Percentiles rank a stretch among this genome's conserved stretches.
phyloP scores from a whole-genome alignment of 2,797 vertebrate genomes.

The Tarsius wallacei region DNA sequence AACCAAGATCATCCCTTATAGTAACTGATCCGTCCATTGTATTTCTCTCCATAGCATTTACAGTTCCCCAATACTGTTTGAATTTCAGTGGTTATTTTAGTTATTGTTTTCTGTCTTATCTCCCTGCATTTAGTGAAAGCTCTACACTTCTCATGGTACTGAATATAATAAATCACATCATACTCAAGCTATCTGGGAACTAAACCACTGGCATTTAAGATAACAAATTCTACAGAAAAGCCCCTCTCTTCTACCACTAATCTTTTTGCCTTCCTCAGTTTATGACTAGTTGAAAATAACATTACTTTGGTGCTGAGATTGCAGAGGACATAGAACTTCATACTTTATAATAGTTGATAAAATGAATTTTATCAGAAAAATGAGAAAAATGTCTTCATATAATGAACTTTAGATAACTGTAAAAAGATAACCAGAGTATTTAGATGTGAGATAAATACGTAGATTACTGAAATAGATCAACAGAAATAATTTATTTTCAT shows the following conservation, averaged over 20 bases:
- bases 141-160: background rate
- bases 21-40: background rate
- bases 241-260: background rate
- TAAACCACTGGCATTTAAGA: constrained; percentile 75
- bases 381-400: constrained; percentile 61
- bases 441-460: constrained; percentile 49
- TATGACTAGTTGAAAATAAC: constrained; percentile 63
- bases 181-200: constrained; percentile 41
- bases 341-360: constrained; percentile 40
- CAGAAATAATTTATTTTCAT: constrained; percentile 10
- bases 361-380: constrained; percentile 73
- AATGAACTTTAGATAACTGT: constrained; percentile 61
- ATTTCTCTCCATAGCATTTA: background rate
- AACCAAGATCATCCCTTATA: background rate
- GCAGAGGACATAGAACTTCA: constrained; percentile 62
- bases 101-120: constrained; percentile 66
- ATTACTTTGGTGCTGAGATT: constrained; percentile 57
- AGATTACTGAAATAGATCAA: constrained; percentile 38
- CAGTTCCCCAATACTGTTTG: background rate
- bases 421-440: constrained; percentile 63
- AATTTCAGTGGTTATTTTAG: constrained; percentile 22
- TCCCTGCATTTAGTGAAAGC: constrained; percentile 57
- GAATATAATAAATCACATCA: constrained; percentile 68
- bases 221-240: constrained; percentile 65
- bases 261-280: constrained; percentile 55